Evolutionary conservation across 2,888 invertebrate species (phyloP), one percentile per base, ranked within the genome.

Genomic region (Crematogaster levior): DNA sequence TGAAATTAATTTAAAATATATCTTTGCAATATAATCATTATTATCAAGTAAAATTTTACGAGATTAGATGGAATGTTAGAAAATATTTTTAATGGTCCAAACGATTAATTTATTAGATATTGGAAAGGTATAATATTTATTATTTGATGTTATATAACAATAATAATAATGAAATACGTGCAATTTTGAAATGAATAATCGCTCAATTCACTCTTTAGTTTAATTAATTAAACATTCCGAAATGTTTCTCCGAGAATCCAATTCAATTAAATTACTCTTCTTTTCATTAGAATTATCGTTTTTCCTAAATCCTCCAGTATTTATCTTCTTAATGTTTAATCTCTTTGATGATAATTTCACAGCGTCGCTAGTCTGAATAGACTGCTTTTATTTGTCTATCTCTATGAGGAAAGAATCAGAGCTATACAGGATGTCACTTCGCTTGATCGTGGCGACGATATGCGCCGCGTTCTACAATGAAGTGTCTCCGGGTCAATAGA

Each of bases 401-500:
- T 63, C n/a, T 24, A 61, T 46, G 12, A n/a, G 24, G 0, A 24
- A 37, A 61, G 40, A 37, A n/a, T 74, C 12, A 21, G 3, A 21
- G 10, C 12, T 37, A 21, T 34, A 34, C 15, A 63, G 48, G 61
- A 27, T 34, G 48, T 74, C 15, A 15, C 5, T 37, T 43, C 51
- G 24, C 5, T 46, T n/a, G 24, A 70, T 70, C 27, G 58, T 9
- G 37, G 21, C 61, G 3, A 18, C 24, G 63, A 48, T 74, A 37
- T 48, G 27, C 73, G 18, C 18, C 12, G 30, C 21, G 34, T 60
- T 15, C 9, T 27, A 30, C 37, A 63, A 48, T 37, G 24, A 74
- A 74, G 61, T 74, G 46, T 46, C 51, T 73, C 30, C 34, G 34
- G 34, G 27, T 75, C 63, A 51, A 63, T 51, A 27, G 63, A 74